Evolutionary conservation across 2,113 vertebrate genomes (phyloP).

Genomic region (Cranoglanis bouderius): DNA sequence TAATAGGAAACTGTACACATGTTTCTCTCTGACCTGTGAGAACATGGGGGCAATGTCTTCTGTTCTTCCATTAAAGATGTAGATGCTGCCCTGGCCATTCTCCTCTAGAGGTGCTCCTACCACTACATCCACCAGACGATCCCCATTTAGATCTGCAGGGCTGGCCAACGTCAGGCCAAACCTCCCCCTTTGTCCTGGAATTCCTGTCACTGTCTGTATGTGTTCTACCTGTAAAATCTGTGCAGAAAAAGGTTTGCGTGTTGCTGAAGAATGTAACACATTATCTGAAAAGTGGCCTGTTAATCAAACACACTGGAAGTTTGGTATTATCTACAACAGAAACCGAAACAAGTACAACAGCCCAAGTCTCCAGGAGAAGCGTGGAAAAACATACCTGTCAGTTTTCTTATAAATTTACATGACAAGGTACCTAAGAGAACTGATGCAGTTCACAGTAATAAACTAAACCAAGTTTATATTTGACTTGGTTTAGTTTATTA

Average conservation of each 20-base stretch:
- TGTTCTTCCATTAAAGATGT: constrained; percentile 67
- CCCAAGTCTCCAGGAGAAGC: neutral
- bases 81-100: constrained; percentile 69
- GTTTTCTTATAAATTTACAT: neutral
- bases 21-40: constrained; percentile 66
- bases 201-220: constrained; percentile 57
- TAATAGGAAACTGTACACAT: neutral
- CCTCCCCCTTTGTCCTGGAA: constrained; percentile 55
- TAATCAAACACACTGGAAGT: neutral
- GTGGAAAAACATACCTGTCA: neutral
- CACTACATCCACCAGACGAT: constrained; percentile 66
- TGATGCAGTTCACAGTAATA: neutral
- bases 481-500: no score
- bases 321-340: neutral
- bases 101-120: constrained; percentile 76
- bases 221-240: neutral
- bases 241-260: neutral
- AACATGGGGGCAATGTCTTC: constrained; percentile 50
- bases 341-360: neutral
- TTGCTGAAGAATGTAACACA: neutral
- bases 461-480: neutral
- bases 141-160: constrained; percentile 68
- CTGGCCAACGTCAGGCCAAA: constrained; percentile 73
- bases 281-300: neutral
- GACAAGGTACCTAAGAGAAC: neutral